A percentile compares a stretch with the other conserved stretches of the same genome.
These are phyloP conservation scores for Chloroceryle inda DNA, from an alignment of 2,797 vertebrate genomes.

Conservation along the genomic window DNA sequence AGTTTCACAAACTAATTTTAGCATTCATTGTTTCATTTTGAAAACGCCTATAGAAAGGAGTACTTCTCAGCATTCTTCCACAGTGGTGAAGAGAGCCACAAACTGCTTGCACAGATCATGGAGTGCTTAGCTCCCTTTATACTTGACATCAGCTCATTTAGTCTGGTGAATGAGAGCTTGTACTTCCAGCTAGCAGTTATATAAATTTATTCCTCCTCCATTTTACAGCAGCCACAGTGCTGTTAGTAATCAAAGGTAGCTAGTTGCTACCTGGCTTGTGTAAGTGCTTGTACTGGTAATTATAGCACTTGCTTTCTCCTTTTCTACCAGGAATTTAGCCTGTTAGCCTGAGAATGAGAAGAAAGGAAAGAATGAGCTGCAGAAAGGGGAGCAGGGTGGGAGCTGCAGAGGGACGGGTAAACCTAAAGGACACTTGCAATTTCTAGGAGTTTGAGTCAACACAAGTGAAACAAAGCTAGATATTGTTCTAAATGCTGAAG, in stretches of 20 bases:
- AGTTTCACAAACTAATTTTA: background rate
- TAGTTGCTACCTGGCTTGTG: background rate
- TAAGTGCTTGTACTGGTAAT: background rate
- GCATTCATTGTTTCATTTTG: background rate
- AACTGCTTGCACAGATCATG: background rate
- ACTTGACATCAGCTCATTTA: background rate
- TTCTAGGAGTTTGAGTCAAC: background rate
- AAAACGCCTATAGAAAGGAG: background rate
- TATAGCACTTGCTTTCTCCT: background rate
- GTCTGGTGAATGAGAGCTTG: background rate
- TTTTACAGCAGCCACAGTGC: background rate
- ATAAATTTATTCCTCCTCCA: background rate
- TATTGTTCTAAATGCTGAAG: background rate
- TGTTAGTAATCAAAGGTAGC: background rate
- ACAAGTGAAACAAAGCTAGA: background rate
- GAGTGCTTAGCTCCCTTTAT: rapidly evolving
- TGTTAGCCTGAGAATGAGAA: background rate
- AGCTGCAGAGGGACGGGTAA: background rate
- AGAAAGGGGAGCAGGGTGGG: background rate
- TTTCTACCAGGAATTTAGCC: background rate
- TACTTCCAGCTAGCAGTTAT: background rate
- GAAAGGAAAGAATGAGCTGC: background rate
- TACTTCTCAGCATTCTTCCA: background rate
- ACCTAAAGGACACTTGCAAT: background rate
- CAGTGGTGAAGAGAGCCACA: background rate